Evolutionary conservation across 2,888 invertebrate genomes (phyloP), one percentile per base, ranked within the genome.

Genomic region (Fragum fragum): DNA sequence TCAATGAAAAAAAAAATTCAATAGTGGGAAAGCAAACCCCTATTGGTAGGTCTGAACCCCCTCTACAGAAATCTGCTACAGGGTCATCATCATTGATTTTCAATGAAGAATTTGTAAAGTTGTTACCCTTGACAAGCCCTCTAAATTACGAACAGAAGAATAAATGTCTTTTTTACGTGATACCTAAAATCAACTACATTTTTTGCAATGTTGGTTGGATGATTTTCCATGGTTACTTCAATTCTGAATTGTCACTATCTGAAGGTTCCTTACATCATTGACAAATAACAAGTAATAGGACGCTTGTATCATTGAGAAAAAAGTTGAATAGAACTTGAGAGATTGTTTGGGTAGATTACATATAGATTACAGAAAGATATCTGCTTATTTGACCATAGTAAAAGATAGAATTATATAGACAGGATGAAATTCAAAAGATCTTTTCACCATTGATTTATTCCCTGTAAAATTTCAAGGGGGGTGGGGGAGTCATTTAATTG

Each of bases 261-360:
- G 47, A 63, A 70, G 79, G 79, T 53, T 71, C 79, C 79, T 79
- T 82, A 76, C 82, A 78, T 79, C 82, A 82, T 79, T 79, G 82
- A 82, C 82, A 82, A 82, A 82, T 79, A 78, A 69, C 73, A 36
- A 63, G 73, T 72, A 73, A 73, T 63, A 69, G 73, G 76, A 79
- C 71, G 66, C 73, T 72, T 47, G 26, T 79, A 79, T 79, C 82
- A 76, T 73, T 82, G 26, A 76, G 73, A 76, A 76, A n/a, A 76
- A 47, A 32, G 36, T 72, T 53, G 39, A 73, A 71, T 39, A 42
- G 63, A 29, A 55, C 18, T 57, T 55, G 21, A 36, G 36, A 71
- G 71, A 71, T 71, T 52, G 23, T 28, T 26, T 11, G 36, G 71
- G 28, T 53, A 53, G 53, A 53, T 36, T 36, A 36, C 32, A 36